These are phyloP conservation scores for Zhengitettix transpicula DNA, from an alignment of 2,888 invertebrate genomes.

Conservation along the genomic window DNA sequence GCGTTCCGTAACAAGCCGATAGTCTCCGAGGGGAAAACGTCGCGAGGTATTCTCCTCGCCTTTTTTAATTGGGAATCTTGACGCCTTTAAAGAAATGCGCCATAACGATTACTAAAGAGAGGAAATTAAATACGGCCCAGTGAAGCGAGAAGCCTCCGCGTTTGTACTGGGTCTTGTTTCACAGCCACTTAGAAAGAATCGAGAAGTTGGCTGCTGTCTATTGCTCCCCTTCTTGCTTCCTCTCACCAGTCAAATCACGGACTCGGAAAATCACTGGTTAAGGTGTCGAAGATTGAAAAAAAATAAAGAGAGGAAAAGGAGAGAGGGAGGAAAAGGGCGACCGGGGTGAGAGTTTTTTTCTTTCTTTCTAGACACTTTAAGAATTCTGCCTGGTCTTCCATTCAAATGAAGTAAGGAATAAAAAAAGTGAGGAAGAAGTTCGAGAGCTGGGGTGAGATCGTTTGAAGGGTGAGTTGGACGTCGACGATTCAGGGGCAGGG, in stretches of 20 bases:
- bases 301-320: not conserved
- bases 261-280: constrained; percentile 8
- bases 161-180: not conserved
- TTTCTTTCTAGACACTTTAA: constrained; percentile 2
- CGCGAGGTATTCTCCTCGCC: not conserved
- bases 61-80: not conserved
- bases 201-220: not conserved
- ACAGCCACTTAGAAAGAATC: not conserved
- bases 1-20: too few species aligned
- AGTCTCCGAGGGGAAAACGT: too few species aligned
- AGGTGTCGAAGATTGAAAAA: constrained; percentile 7
- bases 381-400: constrained; percentile 7
- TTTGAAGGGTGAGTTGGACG: too few species aligned
- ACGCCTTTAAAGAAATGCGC: not conserved
- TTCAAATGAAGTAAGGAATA: constrained; percentile 6
- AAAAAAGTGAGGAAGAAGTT: not conserved
- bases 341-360: not conserved
- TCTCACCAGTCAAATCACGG: constrained; percentile 4
- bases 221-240: not conserved
- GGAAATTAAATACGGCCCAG: not conserved
- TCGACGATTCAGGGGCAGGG: too few species aligned
- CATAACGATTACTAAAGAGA: not conserved
- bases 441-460: not conserved
- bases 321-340: not conserved
- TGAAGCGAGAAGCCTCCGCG: not conserved